Conservation (phyloP, 1,140 invertebrate species). For the Heliconius himera region DNA sequence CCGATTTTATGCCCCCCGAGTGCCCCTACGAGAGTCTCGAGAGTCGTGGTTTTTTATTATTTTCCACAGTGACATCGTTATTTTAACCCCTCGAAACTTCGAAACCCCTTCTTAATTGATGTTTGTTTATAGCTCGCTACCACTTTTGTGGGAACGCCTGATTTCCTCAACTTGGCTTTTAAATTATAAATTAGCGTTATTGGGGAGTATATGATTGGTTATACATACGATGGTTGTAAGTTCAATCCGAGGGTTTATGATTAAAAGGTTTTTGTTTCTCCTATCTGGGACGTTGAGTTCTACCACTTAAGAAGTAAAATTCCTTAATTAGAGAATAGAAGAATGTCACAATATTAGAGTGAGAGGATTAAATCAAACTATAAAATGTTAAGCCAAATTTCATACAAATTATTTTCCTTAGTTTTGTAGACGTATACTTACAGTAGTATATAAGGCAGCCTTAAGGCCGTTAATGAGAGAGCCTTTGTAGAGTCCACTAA, state of each 20-base stretch:
- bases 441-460: not conserved
- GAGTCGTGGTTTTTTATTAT: constrained; percentile 37
- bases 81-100: constrained; percentile 43
- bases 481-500: not conserved
- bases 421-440: not conserved
- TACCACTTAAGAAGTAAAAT: too few species aligned
- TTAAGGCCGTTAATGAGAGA: not conserved
- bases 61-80: constrained; percentile 45
- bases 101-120: constrained; percentile 19
- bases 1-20: constrained; percentile 42
- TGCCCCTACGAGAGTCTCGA: constrained; percentile 10
- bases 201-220: not conserved
- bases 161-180: not conserved
- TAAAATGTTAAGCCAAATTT: too few species aligned
- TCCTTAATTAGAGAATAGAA: too few species aligned
- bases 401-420: not conserved
- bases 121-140: constrained; percentile 18
- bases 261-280: too few species aligned
- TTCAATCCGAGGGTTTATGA: not conserved
- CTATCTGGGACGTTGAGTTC: too few species aligned
- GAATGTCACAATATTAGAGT: too few species aligned
- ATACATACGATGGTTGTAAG: not conserved
- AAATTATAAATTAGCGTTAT: constrained; percentile 14
- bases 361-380: too few species aligned
- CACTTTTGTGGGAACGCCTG: constrained; percentile 15